Conservation (phyloP, 2,113 vertebrate species). For the Probosciger aterrimus region DNA sequence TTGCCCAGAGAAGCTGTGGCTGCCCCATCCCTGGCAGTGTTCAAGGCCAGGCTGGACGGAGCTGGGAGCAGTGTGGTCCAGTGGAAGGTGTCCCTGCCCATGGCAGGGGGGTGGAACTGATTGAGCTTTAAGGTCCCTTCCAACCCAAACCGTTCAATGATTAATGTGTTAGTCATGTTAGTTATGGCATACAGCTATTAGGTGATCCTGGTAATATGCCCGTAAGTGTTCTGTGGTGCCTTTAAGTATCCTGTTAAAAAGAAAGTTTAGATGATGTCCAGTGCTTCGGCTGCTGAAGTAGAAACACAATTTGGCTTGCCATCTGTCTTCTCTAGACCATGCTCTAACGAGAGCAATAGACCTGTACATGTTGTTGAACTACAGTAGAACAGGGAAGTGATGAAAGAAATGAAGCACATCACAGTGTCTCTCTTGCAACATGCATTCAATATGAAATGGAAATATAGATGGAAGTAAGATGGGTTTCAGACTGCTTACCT, state of each 20-base stretch:
- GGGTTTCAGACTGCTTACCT: not conserved
- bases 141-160: not conserved
- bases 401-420: not conserved
- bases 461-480: not conserved
- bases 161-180: not conserved
- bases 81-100: not conserved
- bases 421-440: not conserved
- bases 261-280: not conserved
- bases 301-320: not conserved
- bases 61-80: not conserved
- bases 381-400: not conserved
- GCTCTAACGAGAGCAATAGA: not conserved
- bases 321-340: not conserved
- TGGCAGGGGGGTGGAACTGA: not conserved
- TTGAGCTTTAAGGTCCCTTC: not conserved
- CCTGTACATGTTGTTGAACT: not conserved
- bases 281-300: not conserved
- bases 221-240: not conserved
- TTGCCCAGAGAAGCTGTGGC: not conserved
- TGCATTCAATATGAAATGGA: not conserved
- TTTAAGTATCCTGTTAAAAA: not conserved
- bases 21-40: not conserved
- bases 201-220: not conserved
- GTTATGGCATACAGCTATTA: not conserved
- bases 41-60: not conserved